Conservation (phyloP, 1,140 invertebrate genomes). For the Ostrea denselamellosa region DNA sequence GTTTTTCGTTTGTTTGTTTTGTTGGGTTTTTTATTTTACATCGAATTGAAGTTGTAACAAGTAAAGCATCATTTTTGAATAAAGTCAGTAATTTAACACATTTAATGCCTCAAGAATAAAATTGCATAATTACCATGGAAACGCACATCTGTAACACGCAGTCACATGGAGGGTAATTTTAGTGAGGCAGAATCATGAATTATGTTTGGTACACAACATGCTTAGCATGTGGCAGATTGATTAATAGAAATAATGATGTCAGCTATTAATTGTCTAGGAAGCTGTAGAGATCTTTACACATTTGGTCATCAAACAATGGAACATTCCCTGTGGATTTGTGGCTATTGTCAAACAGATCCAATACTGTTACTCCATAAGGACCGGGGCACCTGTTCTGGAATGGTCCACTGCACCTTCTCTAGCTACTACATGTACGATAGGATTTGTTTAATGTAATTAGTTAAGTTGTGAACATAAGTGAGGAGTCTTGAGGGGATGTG, state of each 20-base stretch:
- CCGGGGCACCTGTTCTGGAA: neutral
- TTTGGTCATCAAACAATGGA: slow-evolving; percentile 9
- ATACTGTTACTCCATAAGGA: neutral
- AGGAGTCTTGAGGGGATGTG: too few relatives aligned
- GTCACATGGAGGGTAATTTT: neutral
- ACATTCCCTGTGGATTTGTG: neutral
- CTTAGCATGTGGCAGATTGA: neutral
- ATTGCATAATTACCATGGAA: too few relatives aligned
- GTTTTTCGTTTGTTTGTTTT: too few relatives aligned
- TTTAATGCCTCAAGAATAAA: too few relatives aligned
- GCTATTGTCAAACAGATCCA: slow-evolving; percentile 1
- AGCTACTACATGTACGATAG: too few relatives aligned
- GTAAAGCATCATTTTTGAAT: too few relatives aligned
- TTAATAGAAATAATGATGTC: neutral
- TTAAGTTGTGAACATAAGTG: too few relatives aligned
- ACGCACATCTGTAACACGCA: neutral
- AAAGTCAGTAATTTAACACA: too few relatives aligned
- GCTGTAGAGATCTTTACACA: slow-evolving; percentile 15
- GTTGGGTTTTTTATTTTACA: too few relatives aligned
- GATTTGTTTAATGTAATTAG: too few relatives aligned
- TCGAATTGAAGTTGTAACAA: too few relatives aligned
- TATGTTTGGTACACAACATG: neutral
- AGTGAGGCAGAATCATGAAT: neutral
- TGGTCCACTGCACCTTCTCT: neutral
- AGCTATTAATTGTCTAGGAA: neutral